Base-by-base conservation (phyloP, 2,888 invertebrate genomes). In the Oxyscelio sp. region DNA sequence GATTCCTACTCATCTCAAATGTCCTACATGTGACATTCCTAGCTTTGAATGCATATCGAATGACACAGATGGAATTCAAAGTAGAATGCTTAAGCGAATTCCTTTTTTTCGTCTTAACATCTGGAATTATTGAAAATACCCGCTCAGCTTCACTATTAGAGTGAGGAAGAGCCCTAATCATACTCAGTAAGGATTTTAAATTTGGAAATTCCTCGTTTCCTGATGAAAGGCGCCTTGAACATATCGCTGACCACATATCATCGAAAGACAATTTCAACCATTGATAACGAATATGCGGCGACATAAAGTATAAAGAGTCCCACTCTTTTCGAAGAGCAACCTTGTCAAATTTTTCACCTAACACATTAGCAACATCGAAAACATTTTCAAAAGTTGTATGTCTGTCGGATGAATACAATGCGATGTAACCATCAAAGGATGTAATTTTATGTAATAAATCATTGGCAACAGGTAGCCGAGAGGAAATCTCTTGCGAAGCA, bases 151-250 rank as follows among this genome's bases (percentile, higher is more conserved):
- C 40, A 40, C 40, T 40, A 40, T 40, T 40, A 3, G 63, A 74
- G 24, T 63, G 38, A 0, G 73, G 63, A 54, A 74, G 73, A 52
- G 61, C 40, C 34, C 73, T 38, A 43, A 74, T 38, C 31, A 45
- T 9, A 11, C 21, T 15, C 5, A 74, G 11, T 4, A 74, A 40
- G 0, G 5, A 21, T 54, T 11, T 19, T 8, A 43, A 17, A 1
- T 6, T 2, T 2, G 17, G 43, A 43, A 43, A 43, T 11, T 43
- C 5, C 1, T 11, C 6, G 0, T 43, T 5, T 1, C 43, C 17
- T 1, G 43, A 43, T 11, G 43, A 19, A 8, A 2, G 2, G 8
- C 17, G 6, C 1, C 8, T 43, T 17, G 43, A 43, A 38, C 59
- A 71, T 50, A 71, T 59, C 11, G 11, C 2, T 0, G 8, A 19